Base-by-base conservation (phyloP, 1,140 invertebrate species). In the Danaus plexippus region DNA sequence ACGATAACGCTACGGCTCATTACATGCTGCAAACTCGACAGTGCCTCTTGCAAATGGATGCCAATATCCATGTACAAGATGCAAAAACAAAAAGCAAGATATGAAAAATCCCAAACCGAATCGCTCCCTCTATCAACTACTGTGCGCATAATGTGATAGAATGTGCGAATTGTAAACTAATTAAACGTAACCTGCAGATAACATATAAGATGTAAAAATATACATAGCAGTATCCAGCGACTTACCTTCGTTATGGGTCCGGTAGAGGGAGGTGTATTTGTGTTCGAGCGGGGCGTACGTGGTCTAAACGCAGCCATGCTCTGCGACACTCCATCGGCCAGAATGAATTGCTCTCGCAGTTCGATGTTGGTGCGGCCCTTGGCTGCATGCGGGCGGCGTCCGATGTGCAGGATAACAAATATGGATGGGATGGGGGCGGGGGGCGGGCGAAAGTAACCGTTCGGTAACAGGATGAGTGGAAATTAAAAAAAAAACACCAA, bases 301-400 rank as follows among this genome's bases (percentile, higher is more conserved):
- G 94, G 90, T 88, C 94, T 94, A 92, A 99, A 98, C 70, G 96
- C 95, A 73, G 96, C 94, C 96, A 99, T 98, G 77, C 95, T 95
- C 90, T 98, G 97, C 80, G 96, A 97, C 63, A 98, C 97, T 77
- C 97, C 97, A 86, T 98, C 95, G 69, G 97, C 96, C 90, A 99
- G 89, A 85, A 98, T 98, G 90, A 99, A 99, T 91, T 98, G 96
- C 89, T 99, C 97, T 72, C 97, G 91, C 79, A 99, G 93, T 90
- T 99, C 98, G 88, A 98, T 96, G 91, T 99, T 99, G 85, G 98
- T 99, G 89, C 97, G 94, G 91, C 98, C 98, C 90, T 98, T 99
- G 89, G 97, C 97, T 98, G 92, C 88, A 85, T 89, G 88, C 75
- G 86, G 88, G 87, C 89, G 88, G 89, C 89, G 81, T 85, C 79